Evolutionary conservation across 2,797 vertebrate species (phyloP), one percentile per base, ranked within the genome.

Genomic region (Buceros bicornis): DNA sequence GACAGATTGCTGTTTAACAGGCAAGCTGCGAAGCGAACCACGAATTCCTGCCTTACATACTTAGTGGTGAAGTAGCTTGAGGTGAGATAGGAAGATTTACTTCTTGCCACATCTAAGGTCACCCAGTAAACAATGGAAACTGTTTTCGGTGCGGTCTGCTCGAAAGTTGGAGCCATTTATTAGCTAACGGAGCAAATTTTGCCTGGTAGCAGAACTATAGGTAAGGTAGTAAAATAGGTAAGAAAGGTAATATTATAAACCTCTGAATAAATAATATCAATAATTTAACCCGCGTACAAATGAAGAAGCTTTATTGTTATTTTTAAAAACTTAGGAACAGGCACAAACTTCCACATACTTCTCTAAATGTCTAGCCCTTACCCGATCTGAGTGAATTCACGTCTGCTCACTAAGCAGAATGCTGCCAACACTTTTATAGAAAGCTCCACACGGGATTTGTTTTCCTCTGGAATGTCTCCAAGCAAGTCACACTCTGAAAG

Each of bases 41-140:
- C 94, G 89, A 96, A 95, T 95, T 96, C 48, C 91, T 89, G 51
- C 92, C 87, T 96, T 82, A 67, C 82, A 83, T 94, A 76, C 84
- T 95, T 97, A 91, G 73, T 90, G 73, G 82, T 90, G 81, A 96
- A 96, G 96, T 96, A 97, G 86, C 73, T 72, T 76, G 84, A 94
- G 78, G 81, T 87, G 79, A 90, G 66, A 82, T 11, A 89, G 93
- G 83, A 90, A 95, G 54, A 92, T 96, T 95, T 90, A 92, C 20
- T 69, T 93, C 94, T 90, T 76, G 76, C 76, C 82, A 88, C 51
- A 56, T 92, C 67, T 94, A 97, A 97, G 91, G 93, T 95, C 96
- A 94, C 71, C 86, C 89, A 86, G 86, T 61, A 90, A 77, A 21
- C 85, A 95, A 95, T 35, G 92, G 77, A 95, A 97, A 95, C 83